A percentile compares a stretch with the other conserved stretches of the same genome.
These are phyloP conservation scores for Polypterus senegalus DNA, from an alignment of 2,113 vertebrate species.

Conservation along the genomic window DNA sequence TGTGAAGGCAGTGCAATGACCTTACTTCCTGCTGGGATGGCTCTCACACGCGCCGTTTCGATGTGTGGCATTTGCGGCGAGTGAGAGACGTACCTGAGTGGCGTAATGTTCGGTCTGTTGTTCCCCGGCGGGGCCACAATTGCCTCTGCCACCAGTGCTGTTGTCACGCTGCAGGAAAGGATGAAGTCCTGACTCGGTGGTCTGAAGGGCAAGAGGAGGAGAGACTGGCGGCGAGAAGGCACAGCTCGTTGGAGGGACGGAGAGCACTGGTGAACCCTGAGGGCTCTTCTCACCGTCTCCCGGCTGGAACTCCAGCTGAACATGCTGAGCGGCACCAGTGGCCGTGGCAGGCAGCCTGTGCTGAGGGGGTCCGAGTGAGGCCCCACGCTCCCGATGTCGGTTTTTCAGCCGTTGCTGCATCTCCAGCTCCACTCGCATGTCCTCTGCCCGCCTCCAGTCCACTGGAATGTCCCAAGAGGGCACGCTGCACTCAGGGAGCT, in stretches of 20 bases:
- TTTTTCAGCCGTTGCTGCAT: constrained; percentile 50
- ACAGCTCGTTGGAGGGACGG: neutral
- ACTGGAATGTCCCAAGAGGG: constrained; percentile 28
- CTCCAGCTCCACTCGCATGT: constrained; percentile 45
- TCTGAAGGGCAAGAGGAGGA: constrained; percentile 15
- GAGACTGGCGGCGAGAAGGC: neutral
- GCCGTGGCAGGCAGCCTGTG: neutral
- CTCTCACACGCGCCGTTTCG: too few species aligned
- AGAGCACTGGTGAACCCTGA: neutral
- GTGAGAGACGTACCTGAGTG: constrained; percentile 33
- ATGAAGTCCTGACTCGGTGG: constrained; percentile 43
- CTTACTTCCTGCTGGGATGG: too few species aligned
- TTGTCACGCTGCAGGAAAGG: constrained; percentile 61
- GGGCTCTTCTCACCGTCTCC: neutral
- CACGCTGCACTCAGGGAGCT: constrained; percentile 19
- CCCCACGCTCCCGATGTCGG: constrained; percentile 32
- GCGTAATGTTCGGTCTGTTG: constrained; percentile 36
- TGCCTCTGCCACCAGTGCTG: constrained; percentile 28
- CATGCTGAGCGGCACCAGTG: neutral
- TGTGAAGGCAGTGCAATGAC: too few species aligned
- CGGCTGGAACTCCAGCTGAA: neutral
- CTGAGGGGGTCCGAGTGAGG: neutral
- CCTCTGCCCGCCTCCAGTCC: constrained; percentile 41
- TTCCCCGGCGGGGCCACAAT: constrained; percentile 28
- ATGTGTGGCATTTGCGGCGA: neutral